Evolutionary conservation across 2,888 invertebrate species (phyloP).

Genomic region (Drosophila mayaguana): DNA sequence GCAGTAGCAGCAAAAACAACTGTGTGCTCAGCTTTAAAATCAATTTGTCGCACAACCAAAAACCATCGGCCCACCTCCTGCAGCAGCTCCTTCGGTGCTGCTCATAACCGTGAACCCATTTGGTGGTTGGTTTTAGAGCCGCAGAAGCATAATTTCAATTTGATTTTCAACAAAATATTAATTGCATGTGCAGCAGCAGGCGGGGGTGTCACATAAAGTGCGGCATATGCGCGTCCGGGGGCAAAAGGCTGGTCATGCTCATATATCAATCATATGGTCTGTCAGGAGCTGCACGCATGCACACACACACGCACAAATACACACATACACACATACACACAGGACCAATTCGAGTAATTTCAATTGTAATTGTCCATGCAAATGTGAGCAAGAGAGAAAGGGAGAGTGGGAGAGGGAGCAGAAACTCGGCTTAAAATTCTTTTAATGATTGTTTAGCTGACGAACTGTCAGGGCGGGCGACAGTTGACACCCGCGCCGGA

Average conservation of each 20-base stretch:
- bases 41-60: constrained; percentile 48
- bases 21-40: constrained; percentile 30
- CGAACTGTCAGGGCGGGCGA: constrained; percentile 34
- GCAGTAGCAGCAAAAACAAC: background rate
- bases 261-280: constrained; percentile 46
- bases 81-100: background rate
- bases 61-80: constrained; percentile 16
- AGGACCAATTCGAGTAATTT: constrained; percentile 28
- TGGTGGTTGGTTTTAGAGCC: constrained; percentile 44
- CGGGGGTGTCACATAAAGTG: constrained; percentile 62
- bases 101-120: background rate
- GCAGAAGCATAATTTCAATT: constrained; percentile 65
- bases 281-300: constrained; percentile 56
- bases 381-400: constrained; percentile 15
- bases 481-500: constrained; percentile 43
- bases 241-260: constrained; percentile 5
- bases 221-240: constrained; percentile 58
- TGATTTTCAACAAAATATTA: constrained; percentile 72
- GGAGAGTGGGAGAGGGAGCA: background rate
- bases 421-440: constrained; percentile 60
- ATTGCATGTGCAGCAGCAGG: constrained; percentile 55
- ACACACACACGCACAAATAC: constrained; percentile 9
- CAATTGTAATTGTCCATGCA: constrained; percentile 41
- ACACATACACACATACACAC: constrained; percentile 32
- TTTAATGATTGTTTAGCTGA: constrained; percentile 54